These are phyloP conservation scores for Trisateles emortualis DNA, from an alignment of 2,888 invertebrate species.

Conservation along the genomic window DNA sequence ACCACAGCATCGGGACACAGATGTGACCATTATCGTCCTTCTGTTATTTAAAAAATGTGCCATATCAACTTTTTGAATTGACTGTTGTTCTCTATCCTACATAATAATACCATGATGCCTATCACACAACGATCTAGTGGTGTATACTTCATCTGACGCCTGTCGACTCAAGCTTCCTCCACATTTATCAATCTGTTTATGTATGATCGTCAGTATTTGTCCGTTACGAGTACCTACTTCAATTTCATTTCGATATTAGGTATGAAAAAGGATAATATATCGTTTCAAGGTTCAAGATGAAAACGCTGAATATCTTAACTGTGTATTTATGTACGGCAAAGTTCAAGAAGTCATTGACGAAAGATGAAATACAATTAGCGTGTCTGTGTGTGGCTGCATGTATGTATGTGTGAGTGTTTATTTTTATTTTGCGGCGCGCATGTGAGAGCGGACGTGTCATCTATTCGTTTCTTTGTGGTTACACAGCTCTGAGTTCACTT, in stretches of 20 bases:
- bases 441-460: conserved; percentile 75
- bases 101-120: too few relatives aligned
- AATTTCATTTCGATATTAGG: too few relatives aligned
- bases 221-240: too few relatives aligned
- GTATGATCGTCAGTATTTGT: too few relatives aligned
- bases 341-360: conserved; percentile 28
- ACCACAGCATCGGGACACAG: conserved; percentile 46
- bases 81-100: too few relatives aligned
- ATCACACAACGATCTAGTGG: too few relatives aligned
- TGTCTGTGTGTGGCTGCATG: conserved; percentile 23
- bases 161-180: too few relatives aligned
- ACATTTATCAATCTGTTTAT: too few relatives aligned
- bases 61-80: background rate
- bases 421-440: conserved; percentile 68
- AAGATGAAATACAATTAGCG: conserved; percentile 43
- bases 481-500: conserved; percentile 33
- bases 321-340: conserved; percentile 7
- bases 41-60: conserved; percentile 32
- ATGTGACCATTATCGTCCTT: conserved; percentile 43
- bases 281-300: too few relatives aligned
- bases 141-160: too few relatives aligned
- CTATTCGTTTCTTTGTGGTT: conserved; percentile 66
- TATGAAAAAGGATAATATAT: too few relatives aligned
- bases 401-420: conserved; percentile 59
- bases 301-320: conserved; percentile 2